phyloP scores from a whole-genome alignment of 2,797 vertebrate species.

The Coregonus ussuriensis region DNA sequence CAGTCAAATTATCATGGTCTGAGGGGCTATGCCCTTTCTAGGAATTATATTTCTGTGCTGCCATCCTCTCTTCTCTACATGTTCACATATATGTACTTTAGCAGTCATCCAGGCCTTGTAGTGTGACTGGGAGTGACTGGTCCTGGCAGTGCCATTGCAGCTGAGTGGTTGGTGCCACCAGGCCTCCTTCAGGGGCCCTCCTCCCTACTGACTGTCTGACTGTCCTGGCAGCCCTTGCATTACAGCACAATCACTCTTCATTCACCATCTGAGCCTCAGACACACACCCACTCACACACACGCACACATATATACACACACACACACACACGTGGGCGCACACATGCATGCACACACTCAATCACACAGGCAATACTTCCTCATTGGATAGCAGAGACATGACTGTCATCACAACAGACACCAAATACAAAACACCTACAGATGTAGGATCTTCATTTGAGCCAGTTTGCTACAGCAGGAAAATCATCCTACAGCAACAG shows the following conservation, averaged over 20 bases:
- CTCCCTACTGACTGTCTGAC: constrained; percentile 59
- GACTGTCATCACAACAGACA: not conserved
- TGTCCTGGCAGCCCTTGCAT: constrained; percentile 28
- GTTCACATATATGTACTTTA: not conserved
- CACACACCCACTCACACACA: not conserved
- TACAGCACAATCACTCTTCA: constrained; percentile 51
- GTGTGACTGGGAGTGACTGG: not conserved
- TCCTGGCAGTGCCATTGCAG: not conserved
- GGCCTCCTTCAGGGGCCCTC: constrained; percentile 60
- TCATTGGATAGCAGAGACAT: too few species aligned
- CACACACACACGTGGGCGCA: not conserved
- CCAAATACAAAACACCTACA: not conserved
- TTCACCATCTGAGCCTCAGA: not conserved
- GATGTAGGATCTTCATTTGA: too few species aligned
- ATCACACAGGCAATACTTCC: not conserved
- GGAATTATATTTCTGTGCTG: not conserved
- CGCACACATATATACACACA: not conserved
- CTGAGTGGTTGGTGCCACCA: not conserved
- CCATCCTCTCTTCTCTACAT: too few species aligned
- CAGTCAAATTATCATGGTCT: not conserved
- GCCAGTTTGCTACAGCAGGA: too few species aligned
- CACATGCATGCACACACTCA: not conserved
- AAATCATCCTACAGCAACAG: too few species aligned
- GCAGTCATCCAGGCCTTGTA: not conserved
- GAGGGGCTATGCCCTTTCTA: too few species aligned